phyloP scores from a whole-genome alignment of 2,888 invertebrate species.

The Synanthedon vespiformis region DNA sequence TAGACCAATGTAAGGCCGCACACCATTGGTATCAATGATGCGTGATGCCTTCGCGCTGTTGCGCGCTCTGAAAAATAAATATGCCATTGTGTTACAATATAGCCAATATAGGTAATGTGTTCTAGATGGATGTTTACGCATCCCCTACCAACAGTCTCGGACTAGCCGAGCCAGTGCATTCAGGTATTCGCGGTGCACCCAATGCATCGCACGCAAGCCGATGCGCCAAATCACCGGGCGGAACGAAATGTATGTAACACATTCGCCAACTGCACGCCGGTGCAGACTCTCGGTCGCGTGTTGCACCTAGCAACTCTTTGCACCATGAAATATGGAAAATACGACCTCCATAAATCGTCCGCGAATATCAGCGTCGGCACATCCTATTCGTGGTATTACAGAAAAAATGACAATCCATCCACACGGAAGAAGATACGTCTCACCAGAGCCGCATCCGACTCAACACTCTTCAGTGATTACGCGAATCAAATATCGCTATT shows the following conservation, averaged over 20 bases:
- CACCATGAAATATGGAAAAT: constrained; percentile 68
- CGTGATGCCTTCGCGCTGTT: constrained; percentile 47
- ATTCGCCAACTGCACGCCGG: constrained; percentile 38
- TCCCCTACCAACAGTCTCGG: constrained; percentile 35
- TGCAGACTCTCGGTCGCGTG: constrained; percentile 42
- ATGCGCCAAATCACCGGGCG: constrained; percentile 30
- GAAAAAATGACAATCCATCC: constrained; percentile 46
- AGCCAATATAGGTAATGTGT: constrained; percentile 42
- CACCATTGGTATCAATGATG: constrained; percentile 32
- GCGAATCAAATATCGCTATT: constrained; percentile 60
- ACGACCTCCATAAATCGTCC: constrained; percentile 61
- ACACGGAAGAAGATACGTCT: constrained; percentile 42
- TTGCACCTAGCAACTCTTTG: constrained; percentile 31
- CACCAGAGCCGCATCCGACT: constrained; percentile 53
- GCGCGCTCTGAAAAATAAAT: constrained; percentile 58
- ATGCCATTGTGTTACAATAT: constrained; percentile 43
- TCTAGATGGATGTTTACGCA: constrained; percentile 23
- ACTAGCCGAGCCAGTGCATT: constrained; percentile 22
- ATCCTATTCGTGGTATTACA: constrained; percentile 66
- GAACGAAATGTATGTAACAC: constrained; percentile 48
- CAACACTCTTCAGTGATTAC: constrained; percentile 66
- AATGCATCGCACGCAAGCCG: constrained; percentile 36
- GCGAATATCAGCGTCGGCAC: constrained; percentile 59
- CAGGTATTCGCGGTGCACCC: constrained; percentile 31
- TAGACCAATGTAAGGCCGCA: constrained; percentile 7